phyloP scores from a whole-genome alignment of 2,888 invertebrate genomes.

The Gastracanthus pulcherrimus region DNA sequence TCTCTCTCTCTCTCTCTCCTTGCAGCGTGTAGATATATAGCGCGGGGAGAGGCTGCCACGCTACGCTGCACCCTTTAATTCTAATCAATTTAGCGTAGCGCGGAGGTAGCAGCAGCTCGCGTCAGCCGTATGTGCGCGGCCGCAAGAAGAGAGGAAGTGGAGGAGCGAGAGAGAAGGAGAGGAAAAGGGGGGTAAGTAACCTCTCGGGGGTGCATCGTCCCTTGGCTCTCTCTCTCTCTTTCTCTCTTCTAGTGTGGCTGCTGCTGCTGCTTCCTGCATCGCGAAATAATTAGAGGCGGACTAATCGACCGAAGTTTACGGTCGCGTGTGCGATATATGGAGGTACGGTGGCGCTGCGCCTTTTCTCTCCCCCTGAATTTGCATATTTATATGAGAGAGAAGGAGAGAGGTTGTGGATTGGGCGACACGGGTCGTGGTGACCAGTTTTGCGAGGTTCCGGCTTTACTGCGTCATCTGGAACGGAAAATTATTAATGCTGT shows the following conservation, averaged over 20 bases:
- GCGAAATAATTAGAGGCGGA: conserved; percentile 74
- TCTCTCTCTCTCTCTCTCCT: conserved; percentile 22
- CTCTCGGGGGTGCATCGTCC: conserved; percentile 60
- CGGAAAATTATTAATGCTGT: not conserved
- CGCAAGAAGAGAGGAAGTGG: conserved; percentile 49
- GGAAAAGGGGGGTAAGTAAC: conserved; percentile 60
- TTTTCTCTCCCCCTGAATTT: not conserved
- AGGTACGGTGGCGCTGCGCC: not conserved
- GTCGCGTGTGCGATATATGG: not conserved
- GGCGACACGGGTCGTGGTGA: not conserved
- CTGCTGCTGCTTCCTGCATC: conserved; percentile 17
- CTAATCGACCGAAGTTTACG: conserved; percentile 57
- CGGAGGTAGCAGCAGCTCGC: conserved; percentile 56
- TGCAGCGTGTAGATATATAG: conserved; percentile 10
- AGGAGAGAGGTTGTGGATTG: no score
- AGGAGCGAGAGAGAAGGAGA: conserved; percentile 55
- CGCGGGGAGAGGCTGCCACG: conserved; percentile 57
- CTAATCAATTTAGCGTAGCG: conserved; percentile 77
- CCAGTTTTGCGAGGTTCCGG: not conserved
- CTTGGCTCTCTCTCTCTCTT: conserved; percentile 2
- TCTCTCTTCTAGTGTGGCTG: not conserved
- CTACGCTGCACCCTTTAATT: conserved; percentile 72
- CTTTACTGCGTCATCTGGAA: not conserved
- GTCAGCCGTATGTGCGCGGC: conserved; percentile 55
- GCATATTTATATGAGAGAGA: not conserved